Evolutionary conservation across 2,888 invertebrate species (phyloP).

Genomic region (Seira ritae): DNA sequence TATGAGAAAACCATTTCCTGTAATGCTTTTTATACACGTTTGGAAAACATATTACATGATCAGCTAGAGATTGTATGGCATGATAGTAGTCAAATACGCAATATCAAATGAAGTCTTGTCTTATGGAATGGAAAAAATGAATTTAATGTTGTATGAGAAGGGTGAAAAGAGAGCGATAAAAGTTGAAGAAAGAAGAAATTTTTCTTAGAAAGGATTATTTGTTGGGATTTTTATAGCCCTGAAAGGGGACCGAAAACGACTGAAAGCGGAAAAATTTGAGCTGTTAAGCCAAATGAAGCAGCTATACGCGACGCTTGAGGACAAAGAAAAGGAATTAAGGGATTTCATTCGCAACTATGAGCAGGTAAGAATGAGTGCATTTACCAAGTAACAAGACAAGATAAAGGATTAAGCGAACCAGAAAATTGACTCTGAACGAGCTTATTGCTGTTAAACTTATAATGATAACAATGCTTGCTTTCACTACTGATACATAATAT

Average conservation of each 20-base stretch:
- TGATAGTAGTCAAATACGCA: no score
- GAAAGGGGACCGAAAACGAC: conserved; percentile 91
- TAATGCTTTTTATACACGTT: not conserved
- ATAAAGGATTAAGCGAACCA: conserved; percentile 58
- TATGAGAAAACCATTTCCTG: conserved; percentile 71
- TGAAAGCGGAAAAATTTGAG: conserved; percentile 95
- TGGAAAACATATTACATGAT: not conserved
- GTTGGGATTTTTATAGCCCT: conserved; percentile 78
- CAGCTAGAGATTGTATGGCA: not conserved
- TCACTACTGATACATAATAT: no score
- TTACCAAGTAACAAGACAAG: conserved; percentile 27
- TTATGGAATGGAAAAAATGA: conserved; percentile 11
- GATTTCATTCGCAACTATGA: conserved; percentile 97
- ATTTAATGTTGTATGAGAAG: conserved; percentile 10
- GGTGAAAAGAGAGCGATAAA: conserved; percentile 9
- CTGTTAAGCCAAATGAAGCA: conserved; percentile 96
- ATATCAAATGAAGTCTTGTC: not conserved
- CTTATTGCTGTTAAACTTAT: conserved; percentile 20
- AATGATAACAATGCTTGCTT: not conserved
- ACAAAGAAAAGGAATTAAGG: conserved; percentile 94
- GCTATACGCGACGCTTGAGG: conserved; percentile 93
- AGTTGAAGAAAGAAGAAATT: conserved; percentile 16
- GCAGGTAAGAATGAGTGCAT: conserved; percentile 80
- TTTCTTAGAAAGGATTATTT: conserved; percentile 6
- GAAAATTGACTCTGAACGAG: conserved; percentile 55